These are phyloP conservation scores for Drosophila maculinotata DNA, from an alignment of 2,888 invertebrate species.

Conservation along the genomic window DNA sequence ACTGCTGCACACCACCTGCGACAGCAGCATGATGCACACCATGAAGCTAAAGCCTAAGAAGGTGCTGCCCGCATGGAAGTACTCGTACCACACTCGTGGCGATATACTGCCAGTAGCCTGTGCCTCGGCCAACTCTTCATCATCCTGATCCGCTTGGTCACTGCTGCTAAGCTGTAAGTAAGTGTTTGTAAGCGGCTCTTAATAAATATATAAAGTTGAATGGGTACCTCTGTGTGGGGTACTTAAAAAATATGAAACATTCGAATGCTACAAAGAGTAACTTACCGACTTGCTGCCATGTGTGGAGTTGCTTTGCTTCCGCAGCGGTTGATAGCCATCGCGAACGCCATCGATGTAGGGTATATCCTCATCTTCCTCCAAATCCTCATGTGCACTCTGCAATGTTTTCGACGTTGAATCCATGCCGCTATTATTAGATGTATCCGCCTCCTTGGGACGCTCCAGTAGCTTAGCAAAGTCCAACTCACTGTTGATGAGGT, in stretches of 20 bases:
- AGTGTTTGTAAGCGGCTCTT: not conserved
- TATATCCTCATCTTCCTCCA: conserved; percentile 84
- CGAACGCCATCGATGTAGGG: conserved; percentile 84
- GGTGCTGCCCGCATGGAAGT: conserved; percentile 86
- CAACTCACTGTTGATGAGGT: conserved; percentile 85
- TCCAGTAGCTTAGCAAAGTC: conserved; percentile 86
- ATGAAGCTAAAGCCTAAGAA: conserved; percentile 85
- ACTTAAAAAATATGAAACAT: not conserved
- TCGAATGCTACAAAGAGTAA: too few relatives aligned
- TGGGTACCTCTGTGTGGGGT: too few relatives aligned
- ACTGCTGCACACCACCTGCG: conserved; percentile 87
- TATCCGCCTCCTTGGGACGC: conserved; percentile 70
- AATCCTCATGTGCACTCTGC: conserved; percentile 24
- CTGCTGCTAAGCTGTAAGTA: conserved; percentile 68
- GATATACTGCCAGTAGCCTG: conserved; percentile 85
- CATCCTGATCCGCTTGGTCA: conserved; percentile 72
- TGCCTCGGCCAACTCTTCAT: conserved; percentile 82
- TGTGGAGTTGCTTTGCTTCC: conserved; percentile 68
- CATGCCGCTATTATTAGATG: conserved; percentile 31
- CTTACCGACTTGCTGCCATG: conserved; percentile 80
- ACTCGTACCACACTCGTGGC: conserved; percentile 84
- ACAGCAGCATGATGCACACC: conserved; percentile 85
- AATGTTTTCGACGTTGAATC: conserved; percentile 31
- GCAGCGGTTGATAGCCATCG: conserved; percentile 80
- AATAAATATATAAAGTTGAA: not conserved